Conservation (phyloP, 1,140 invertebrate species). For the Drosophila ambigua region DNA sequence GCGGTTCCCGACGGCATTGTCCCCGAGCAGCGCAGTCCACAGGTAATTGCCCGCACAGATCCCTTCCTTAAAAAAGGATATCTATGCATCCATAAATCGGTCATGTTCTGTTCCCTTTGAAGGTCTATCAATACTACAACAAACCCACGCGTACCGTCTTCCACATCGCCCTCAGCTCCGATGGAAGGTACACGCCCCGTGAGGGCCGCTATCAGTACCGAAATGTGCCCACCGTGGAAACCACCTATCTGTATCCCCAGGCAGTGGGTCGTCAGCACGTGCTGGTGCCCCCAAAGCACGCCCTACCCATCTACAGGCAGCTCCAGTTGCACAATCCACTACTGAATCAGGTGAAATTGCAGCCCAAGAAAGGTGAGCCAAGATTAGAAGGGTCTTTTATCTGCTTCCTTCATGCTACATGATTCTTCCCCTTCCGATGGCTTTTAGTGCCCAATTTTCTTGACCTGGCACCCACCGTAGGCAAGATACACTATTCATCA, state of each 20-base stretch:
- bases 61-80: not conserved
- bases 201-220: constrained; percentile 76
- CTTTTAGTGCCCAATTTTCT: constrained; percentile 68
- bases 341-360: constrained; percentile 80
- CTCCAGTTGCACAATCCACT: constrained; percentile 76
- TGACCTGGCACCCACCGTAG: constrained; percentile 68
- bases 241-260: constrained; percentile 81
- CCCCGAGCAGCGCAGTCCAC: constrained; percentile 84
- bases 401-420: not conserved
- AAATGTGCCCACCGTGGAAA: constrained; percentile 75
- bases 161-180: constrained; percentile 76
- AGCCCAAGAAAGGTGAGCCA: constrained; percentile 72
- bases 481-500: constrained; percentile 52
- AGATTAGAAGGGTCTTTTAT: not conserved
- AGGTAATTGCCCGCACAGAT: constrained; percentile 50
- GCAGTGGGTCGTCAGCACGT: constrained; percentile 71
- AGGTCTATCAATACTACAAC: constrained; percentile 79
- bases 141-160: constrained; percentile 76
- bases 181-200: constrained; percentile 72
- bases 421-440: constrained; percentile 4
- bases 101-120: not conserved
- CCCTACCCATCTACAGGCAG: constrained; percentile 70
- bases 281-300: constrained; percentile 58
- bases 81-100: not conserved
- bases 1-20: constrained; percentile 86